A percentile compares a stretch with the other conserved stretches of the same genome.
phyloP scores from a whole-genome alignment of 2,888 invertebrate genomes.

The Drosophila kuntzei region DNA sequence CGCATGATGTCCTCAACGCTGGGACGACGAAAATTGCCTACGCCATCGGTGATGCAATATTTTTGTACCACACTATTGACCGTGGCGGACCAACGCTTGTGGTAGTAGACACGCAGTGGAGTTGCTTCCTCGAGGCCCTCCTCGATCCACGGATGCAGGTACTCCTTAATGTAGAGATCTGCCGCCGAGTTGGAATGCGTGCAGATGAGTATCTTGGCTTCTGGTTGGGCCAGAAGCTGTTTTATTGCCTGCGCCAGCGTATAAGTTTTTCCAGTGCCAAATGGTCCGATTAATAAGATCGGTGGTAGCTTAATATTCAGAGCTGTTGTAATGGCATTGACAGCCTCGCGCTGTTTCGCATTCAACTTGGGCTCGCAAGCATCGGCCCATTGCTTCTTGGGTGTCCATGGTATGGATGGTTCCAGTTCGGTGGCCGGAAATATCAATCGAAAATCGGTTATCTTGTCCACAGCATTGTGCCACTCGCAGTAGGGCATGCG shows the following conservation, averaged over 20 bases:
- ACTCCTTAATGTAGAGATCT: constrained; percentile 93
- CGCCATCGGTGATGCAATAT: constrained; percentile 91
- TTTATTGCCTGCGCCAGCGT: constrained; percentile 92
- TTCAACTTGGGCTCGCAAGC: constrained; percentile 89
- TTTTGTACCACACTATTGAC: constrained; percentile 90
- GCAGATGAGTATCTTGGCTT: constrained; percentile 91
- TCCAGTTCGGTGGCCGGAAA: constrained; percentile 89
- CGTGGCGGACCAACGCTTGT: constrained; percentile 91
- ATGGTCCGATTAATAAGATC: constrained; percentile 91
- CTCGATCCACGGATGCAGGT: constrained; percentile 91
- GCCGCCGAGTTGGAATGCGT: constrained; percentile 95
- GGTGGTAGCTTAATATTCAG: constrained; percentile 88
- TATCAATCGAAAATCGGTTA: constrained; percentile 89
- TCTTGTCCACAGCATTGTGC: constrained; percentile 92
- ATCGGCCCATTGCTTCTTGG: constrained; percentile 89
- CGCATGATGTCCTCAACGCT: constrained; percentile 89
- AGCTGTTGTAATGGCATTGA: constrained; percentile 91
- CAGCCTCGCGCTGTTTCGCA: constrained; percentile 92
- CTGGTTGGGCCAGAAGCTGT: constrained; percentile 88
- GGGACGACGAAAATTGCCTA: constrained; percentile 89
- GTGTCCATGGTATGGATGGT: constrained; percentile 90
- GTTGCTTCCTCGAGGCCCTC: constrained; percentile 88
- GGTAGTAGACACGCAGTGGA: constrained; percentile 92
- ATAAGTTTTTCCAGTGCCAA: constrained; percentile 95
- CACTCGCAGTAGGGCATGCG: constrained; percentile 93